Evolutionary conservation across 2,888 invertebrate species (phyloP).

Genomic region (Eustalomyia histrio): DNA sequence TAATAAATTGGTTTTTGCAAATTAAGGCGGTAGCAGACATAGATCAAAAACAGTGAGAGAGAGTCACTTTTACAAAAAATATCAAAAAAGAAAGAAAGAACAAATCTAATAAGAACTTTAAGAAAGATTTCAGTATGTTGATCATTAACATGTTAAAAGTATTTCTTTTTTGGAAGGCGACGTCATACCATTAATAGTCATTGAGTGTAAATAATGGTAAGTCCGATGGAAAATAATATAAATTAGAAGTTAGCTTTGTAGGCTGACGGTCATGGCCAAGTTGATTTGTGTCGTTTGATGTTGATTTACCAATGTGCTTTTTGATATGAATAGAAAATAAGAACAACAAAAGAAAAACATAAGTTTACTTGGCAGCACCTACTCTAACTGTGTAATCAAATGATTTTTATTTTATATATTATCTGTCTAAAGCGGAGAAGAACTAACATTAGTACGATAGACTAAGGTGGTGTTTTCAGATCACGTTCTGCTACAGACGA

Average conservation of each 20-base stretch:
- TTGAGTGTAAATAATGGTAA: constrained; percentile 16
- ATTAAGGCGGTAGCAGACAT: constrained; percentile 47
- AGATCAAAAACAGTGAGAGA: not conserved
- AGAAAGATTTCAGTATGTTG: constrained; percentile 8
- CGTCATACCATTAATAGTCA: constrained; percentile 35
- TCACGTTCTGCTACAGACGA: too few relatives aligned
- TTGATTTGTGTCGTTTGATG: constrained; percentile 63
- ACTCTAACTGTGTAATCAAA: constrained; percentile 25
- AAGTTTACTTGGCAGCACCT: constrained; percentile 45
- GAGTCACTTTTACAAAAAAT: too few relatives aligned
- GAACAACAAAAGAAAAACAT: constrained; percentile 14
- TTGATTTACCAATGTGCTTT: constrained; percentile 41
- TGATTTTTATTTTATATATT: constrained; percentile 4
- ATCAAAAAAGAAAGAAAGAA: not conserved
- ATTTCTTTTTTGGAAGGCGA: constrained; percentile 26
- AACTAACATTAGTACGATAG: not conserved
- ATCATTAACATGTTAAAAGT: constrained; percentile 40
- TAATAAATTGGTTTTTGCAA: constrained; percentile 45
- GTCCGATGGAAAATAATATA: not conserved
- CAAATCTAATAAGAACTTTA: constrained; percentile 20
- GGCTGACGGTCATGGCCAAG: constrained; percentile 64
- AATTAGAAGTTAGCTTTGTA: constrained; percentile 9
- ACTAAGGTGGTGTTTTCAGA: too few relatives aligned
- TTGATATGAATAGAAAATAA: constrained; percentile 5
- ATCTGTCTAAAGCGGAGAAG: not conserved